phyloP scores from a whole-genome alignment of 2,888 invertebrate species.

The Athalia rosae region DNA sequence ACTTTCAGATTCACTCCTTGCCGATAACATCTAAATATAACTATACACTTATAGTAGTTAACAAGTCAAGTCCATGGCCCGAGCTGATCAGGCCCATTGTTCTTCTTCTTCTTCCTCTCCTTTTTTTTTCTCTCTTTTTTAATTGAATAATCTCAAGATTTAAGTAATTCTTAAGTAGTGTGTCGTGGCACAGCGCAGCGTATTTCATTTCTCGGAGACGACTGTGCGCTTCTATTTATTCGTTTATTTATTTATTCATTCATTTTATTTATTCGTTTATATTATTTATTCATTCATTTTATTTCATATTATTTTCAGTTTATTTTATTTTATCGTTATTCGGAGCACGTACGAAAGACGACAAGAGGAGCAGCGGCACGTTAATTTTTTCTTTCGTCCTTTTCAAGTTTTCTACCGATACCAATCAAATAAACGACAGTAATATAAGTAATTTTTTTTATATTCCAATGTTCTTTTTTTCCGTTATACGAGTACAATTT shows the following conservation, averaged over 20 bases:
- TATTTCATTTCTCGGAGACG: slow-evolving; percentile 12
- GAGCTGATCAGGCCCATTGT: slow-evolving; percentile 58
- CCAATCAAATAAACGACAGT: too few species aligned
- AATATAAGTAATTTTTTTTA: too few species aligned
- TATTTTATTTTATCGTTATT: too few species aligned
- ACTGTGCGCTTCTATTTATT: slow-evolving; percentile 10
- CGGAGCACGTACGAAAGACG: too few species aligned
- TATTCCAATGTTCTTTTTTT: too few species aligned
- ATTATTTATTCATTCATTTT: not conserved
- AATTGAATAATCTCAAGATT: slow-evolving; percentile 65
- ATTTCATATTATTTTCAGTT: too few species aligned
- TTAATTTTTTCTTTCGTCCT: too few species aligned
- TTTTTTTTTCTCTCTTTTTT: slow-evolving; percentile 47
- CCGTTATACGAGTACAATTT: too few species aligned
- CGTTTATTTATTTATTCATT: not conserved
- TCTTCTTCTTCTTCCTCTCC: slow-evolving; percentile 51
- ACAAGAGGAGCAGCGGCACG: too few species aligned
- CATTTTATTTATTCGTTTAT: not conserved
- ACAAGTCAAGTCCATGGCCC: slow-evolving; percentile 69
- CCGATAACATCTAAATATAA: slow-evolving; percentile 39
- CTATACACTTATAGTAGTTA: slow-evolving; percentile 71
- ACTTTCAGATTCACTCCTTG: slow-evolving; percentile 35
- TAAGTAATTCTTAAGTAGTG: slow-evolving; percentile 63
- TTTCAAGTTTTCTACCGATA: too few species aligned
- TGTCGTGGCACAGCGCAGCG: slow-evolving; percentile 42